Evolutionary conservation across 2,888 invertebrate species (phyloP).

Genomic region (Philaethria dido): DNA sequence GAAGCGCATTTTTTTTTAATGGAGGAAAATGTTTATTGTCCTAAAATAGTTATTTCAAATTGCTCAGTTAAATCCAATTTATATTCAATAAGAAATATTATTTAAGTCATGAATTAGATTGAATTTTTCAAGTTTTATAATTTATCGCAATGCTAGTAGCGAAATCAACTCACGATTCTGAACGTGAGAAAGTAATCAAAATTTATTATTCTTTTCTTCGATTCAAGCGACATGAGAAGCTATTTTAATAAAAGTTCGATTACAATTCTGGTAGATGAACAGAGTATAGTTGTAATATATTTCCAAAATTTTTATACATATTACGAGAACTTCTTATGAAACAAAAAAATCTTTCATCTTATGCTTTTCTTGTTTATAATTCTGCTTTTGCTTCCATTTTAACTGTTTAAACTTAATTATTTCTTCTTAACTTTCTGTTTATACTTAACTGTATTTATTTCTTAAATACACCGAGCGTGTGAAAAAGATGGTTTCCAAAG

Average conservation of each 20-base stretch:
- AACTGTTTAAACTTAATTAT: too few relatives aligned
- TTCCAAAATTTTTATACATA: too few relatives aligned
- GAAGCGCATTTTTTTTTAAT: too few relatives aligned
- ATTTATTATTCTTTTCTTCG: slow-evolving; percentile 77
- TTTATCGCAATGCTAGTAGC: slow-evolving; percentile 63
- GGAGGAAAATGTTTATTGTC: not conserved
- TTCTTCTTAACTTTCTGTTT: too few relatives aligned
- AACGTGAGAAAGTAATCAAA: slow-evolving; percentile 81
- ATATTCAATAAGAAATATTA: slow-evolving; percentile 38
- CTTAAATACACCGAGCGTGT: too few relatives aligned
- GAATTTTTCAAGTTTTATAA: slow-evolving; percentile 71
- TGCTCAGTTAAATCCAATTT: slow-evolving; percentile 21
- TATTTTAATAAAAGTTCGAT: slow-evolving; percentile 62
- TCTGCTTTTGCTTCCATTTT: too few relatives aligned
- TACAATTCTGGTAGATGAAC: slow-evolving; percentile 51
- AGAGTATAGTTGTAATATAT: slow-evolving; percentile 43
- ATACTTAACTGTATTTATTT: too few relatives aligned
- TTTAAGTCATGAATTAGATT: slow-evolving; percentile 45
- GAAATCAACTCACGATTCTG: slow-evolving; percentile 77
- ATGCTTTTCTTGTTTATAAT: too few relatives aligned
- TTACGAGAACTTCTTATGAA: too few relatives aligned
- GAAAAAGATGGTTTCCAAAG: too few relatives aligned
- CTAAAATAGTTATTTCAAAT: not conserved
- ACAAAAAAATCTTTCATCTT: too few relatives aligned
- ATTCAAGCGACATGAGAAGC: slow-evolving; percentile 65